Percentiles rank a stretch among this genome's conserved stretches.
Evolutionary conservation across 30 jellyfish, hydroid and myxozoan genomes (phyloP).

Genomic region (Cassiopea andromeda): DNA sequence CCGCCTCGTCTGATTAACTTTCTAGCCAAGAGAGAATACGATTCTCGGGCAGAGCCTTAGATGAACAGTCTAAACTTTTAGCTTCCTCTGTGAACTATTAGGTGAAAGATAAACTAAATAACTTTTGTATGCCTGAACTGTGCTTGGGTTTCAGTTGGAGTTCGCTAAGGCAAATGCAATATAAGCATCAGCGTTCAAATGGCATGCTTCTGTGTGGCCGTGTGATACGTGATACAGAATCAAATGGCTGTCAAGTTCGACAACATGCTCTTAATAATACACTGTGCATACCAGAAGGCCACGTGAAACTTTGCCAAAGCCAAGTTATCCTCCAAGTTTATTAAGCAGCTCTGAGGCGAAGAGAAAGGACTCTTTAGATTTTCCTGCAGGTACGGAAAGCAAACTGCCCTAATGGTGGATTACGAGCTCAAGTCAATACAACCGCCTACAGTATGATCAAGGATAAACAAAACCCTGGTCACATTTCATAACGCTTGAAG

Average conservation of each 20-base stretch:
- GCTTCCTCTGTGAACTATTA: constrained; percentile 57
- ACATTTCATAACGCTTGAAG: no score
- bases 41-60: constrained; percentile 32
- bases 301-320: not conserved
- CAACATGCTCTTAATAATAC: constrained; percentile 41
- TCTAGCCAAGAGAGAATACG: constrained; percentile 70
- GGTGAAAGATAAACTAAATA: constrained; percentile 46
- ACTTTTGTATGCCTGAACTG: constrained; percentile 42
- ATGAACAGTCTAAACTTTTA: constrained; percentile 15
- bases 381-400: no score
- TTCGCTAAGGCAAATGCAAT: constrained; percentile 20
- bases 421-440: no score
- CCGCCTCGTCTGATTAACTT: constrained; percentile 75
- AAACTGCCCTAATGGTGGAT: no score
- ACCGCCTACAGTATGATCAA: no score
- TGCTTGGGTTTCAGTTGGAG: constrained; percentile 31
- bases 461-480: no score
- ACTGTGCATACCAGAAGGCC: not conserved
- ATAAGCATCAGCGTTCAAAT: constrained; percentile 65
- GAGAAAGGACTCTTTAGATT: no score
- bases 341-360: no score
- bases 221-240: constrained; percentile 30
- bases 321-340: not conserved
- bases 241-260: constrained; percentile 54
- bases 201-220: constrained; percentile 36